These are phyloP conservation scores for Rhagoletis pomonella DNA, from an alignment of 1,140 invertebrate genomes.

Conservation along the genomic window DNA sequence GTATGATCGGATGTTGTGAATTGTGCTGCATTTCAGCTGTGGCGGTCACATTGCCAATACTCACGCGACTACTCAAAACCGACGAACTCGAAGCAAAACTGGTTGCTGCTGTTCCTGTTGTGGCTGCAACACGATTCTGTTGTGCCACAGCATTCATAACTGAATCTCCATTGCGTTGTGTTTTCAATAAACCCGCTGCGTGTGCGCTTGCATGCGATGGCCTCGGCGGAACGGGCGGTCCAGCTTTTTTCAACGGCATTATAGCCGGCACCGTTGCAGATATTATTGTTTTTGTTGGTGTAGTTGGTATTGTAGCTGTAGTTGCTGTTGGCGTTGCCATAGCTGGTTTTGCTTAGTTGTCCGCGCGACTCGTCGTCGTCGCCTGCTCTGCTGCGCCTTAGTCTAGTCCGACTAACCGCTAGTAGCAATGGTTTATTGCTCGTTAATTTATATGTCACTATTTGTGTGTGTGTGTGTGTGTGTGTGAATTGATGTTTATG, in stretches of 20 bases:
- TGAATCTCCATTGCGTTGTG: slow-evolving; percentile 53
- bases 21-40: slow-evolving; percentile 53
- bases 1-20: slow-evolving; percentile 65
- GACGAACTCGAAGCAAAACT: slow-evolving; percentile 12
- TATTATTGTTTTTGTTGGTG: slow-evolving; percentile 57
- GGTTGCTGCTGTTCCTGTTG: slow-evolving; percentile 55
- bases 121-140: slow-evolving; percentile 33
- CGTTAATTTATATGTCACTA: neutral
- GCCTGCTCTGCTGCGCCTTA: slow-evolving; percentile 60
- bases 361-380: slow-evolving; percentile 16
- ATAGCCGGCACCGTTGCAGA: slow-evolving; percentile 55
- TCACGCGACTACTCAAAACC: neutral
- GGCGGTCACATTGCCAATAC: slow-evolving; percentile 11
- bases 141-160: slow-evolving; percentile 5
- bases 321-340: slow-evolving; percentile 26
- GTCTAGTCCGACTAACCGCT: slow-evolving; percentile 12
- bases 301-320: slow-evolving; percentile 60
- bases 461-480: neutral
- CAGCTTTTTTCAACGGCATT: slow-evolving; percentile 68
- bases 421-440: slow-evolving; percentile 29
- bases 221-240: slow-evolving; percentile 71
- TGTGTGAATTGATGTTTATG: slow-evolving; percentile 36
- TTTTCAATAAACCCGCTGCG: slow-evolving; percentile 57
- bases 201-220: slow-evolving; percentile 59
- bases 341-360: slow-evolving; percentile 6